Conservation (phyloP, 2,797 vertebrate genomes). For the Glossophaga mutica region DNA sequence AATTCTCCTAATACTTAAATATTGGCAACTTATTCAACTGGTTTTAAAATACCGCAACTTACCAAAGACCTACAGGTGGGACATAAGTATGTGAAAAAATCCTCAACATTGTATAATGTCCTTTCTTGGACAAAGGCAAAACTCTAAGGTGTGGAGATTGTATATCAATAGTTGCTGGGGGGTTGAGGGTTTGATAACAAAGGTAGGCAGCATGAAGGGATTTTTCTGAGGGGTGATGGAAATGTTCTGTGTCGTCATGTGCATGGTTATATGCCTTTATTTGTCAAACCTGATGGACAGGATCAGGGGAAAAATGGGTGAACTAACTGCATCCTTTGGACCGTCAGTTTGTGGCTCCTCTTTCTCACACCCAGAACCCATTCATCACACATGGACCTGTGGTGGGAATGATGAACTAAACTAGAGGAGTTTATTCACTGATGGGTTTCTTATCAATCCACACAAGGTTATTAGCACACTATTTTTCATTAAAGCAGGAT, state of each 20-base stretch:
- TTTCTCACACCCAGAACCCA: background rate
- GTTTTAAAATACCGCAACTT: conserved; percentile 9
- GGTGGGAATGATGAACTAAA: background rate
- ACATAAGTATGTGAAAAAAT: background rate
- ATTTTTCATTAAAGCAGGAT: background rate
- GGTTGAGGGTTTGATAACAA: background rate
- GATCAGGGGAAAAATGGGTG: background rate
- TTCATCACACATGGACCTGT: background rate
- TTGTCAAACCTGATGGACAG: background rate
- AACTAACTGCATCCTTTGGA: background rate
- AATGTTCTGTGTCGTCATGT: background rate
- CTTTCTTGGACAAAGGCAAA: background rate
- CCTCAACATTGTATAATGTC: background rate
- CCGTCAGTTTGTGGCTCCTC: background rate
- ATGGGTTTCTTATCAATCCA: background rate
- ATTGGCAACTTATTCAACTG: background rate
- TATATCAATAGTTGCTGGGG: background rate
- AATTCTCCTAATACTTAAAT: background rate
- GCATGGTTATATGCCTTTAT: background rate
- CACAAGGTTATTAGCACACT: background rate
- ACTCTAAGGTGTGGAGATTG: background rate
- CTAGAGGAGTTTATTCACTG: background rate
- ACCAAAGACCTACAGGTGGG: background rate
- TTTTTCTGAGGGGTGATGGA: background rate
- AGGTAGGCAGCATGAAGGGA: background rate